A percentile compares a stretch with the other conserved stretches of the same genome.
phyloP scores from a whole-genome alignment of 2,113 vertebrate species.

The Desmodus rotundus region DNA sequence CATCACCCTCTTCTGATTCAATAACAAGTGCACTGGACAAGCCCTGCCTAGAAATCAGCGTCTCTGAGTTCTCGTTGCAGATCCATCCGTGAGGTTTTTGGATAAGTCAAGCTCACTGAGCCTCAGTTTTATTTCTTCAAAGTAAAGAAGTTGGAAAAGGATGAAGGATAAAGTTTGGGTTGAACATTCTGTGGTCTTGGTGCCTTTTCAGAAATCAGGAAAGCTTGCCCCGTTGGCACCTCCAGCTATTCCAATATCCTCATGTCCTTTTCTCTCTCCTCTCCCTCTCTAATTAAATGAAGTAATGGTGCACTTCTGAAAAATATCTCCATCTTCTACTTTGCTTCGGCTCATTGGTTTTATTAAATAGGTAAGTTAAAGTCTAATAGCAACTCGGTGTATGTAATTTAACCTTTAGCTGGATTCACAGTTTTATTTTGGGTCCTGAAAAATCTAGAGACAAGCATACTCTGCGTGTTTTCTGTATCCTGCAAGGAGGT shows the following conservation, averaged over 20 bases:
- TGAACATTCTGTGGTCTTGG: not conserved
- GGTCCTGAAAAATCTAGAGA: not conserved
- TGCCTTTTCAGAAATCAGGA: not conserved
- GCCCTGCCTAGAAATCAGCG: not conserved
- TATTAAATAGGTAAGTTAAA: constrained; percentile 15
- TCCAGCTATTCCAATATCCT: not conserved
- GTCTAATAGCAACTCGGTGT: not conserved
- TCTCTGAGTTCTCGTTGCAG: not conserved
- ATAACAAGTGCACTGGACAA: not conserved
- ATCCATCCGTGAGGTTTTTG: not conserved
- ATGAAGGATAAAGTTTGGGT: not conserved
- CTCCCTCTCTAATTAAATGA: constrained; percentile 35
- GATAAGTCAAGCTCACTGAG: not conserved
- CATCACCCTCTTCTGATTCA: not conserved
- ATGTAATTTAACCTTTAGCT: not conserved
- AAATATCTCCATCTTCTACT: constrained; percentile 2
- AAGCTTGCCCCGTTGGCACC: not conserved
- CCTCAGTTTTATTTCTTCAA: not conserved
- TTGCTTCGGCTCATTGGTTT: not conserved
- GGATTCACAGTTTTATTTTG: not conserved
- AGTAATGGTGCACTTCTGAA: constrained; percentile 20
- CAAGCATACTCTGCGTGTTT: not conserved
- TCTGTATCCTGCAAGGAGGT: not conserved
- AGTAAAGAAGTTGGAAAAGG: not conserved
- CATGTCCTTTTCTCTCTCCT: not conserved